Base-by-base conservation (phyloP, 2,797 vertebrate species). In the Ibycter americanus region DNA sequence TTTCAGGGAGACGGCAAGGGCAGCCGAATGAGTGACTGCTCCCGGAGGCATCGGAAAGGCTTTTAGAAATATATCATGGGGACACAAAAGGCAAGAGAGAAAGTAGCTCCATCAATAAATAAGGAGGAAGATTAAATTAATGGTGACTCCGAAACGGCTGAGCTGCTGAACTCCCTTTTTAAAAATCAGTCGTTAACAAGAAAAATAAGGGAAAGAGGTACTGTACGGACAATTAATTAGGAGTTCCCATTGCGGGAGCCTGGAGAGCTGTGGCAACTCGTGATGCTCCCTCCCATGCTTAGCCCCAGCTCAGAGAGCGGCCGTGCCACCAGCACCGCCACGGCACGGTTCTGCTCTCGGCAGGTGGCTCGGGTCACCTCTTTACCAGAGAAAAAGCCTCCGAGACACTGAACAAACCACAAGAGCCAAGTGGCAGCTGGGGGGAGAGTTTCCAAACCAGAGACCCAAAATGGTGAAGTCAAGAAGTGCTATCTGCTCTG, bases 101-200 rank as follows among this genome's bases (percentile, higher is more conserved):
- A 97, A 97, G 97, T 95, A 89, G 83, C 85, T 93, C 96, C 80
- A 95, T 97, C 96, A 97, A 98, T 98, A 98, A 98, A 97, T 97
- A 97, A 97, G 95, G 95, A 97, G 93, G 91, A 32, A 91, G 86
- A 91, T 96, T 95, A 98, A 98, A 98, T 97, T 97, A 98, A 97
- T 97, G 96, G 97, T 46, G 68, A 84, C 81, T 96, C 94, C 47
- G 93, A 97, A 97, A 87, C n/a, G 87, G 86, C 42, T 79, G 66
- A 89, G 90, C 27, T 42, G 78, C 61, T 80, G 66, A 94, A 55
- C 63, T 87, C 56, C 56, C 38, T 82, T 79, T 72, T 68, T 44
- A 85, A 88, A 90, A 95, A 82, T 58, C 70, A 62, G 83, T 74
- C 55, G 0, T 91, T 95, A 94, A 83, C 76, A 68, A 92, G 83